phyloP scores from a whole-genome alignment of 1,140 invertebrate species.

The Cotesia vestalis region DNA sequence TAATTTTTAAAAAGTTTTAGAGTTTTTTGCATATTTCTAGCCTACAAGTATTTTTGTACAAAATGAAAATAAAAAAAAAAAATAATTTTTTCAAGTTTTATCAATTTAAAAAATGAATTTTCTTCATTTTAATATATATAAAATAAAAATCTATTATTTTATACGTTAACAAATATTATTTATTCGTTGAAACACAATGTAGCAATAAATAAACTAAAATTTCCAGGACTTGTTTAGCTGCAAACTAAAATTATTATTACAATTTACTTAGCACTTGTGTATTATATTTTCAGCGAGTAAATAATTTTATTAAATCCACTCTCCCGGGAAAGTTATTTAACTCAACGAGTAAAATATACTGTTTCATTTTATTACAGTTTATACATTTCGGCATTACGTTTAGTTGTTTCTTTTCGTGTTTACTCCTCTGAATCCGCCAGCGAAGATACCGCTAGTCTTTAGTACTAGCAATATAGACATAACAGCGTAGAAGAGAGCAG shows the following conservation, averaged over 20 bases:
- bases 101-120: too few species aligned
- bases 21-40: too few species aligned
- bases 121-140: too few species aligned
- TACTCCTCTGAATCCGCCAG: not conserved
- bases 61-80: too few species aligned
- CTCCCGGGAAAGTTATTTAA: slow-evolving; percentile 5
- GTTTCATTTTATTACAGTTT: slow-evolving; percentile 18
- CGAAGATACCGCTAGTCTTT: not conserved
- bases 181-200: not conserved
- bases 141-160: too few species aligned
- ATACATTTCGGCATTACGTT: not conserved
- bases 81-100: too few species aligned
- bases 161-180: too few species aligned
- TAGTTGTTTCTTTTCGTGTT: slow-evolving; percentile 4
- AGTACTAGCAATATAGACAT: not conserved
- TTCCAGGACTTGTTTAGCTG: too few species aligned
- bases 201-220: not conserved
- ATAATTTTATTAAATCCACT: slow-evolving; percentile 35
- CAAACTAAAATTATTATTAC: too few species aligned
- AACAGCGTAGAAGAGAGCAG: not conserved
- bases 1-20: too few species aligned
- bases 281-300: slow-evolving; percentile 8
- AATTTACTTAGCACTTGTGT: slow-evolving; percentile 7
- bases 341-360: not conserved
- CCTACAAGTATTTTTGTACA: too few species aligned